Evolutionary conservation across 1,140 invertebrate genomes (phyloP).

Genomic region (Bombus huntii): DNA sequence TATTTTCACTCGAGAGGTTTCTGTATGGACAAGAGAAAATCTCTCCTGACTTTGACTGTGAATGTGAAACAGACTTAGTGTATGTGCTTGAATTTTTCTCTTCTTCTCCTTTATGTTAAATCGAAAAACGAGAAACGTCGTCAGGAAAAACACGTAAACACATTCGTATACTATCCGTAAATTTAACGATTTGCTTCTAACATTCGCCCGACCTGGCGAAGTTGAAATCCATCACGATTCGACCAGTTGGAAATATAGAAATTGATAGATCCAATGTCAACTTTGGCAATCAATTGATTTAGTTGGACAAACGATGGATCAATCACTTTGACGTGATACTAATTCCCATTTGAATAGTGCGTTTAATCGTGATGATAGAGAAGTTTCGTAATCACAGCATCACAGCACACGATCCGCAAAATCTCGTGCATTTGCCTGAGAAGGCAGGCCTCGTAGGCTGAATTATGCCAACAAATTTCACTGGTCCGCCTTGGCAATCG

Average conservation of each 20-base stretch:
- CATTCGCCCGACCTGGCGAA: no score
- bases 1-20: conserved; percentile 4
- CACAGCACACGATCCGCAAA: background rate
- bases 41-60: background rate
- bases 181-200: no score
- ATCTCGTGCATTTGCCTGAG: background rate
- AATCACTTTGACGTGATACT: background rate
- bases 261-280: no score
- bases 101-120: background rate
- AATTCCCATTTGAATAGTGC: background rate
- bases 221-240: no score
- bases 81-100: no score
- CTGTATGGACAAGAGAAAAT: background rate
- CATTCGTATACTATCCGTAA: no score
- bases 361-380: background rate
- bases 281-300: background rate
- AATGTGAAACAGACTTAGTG: background rate
- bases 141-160: background rate
- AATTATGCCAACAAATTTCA: conserved; percentile 67
- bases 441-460: conserved; percentile 11
- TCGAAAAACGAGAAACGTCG: background rate
- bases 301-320: background rate
- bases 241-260: no score
- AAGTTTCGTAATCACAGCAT: background rate
- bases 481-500: conserved; percentile 51